Evolutionary conservation across 2,888 invertebrate species (phyloP), one percentile per base, ranked within the genome.

Genomic region (Arctia plantaginis): DNA sequence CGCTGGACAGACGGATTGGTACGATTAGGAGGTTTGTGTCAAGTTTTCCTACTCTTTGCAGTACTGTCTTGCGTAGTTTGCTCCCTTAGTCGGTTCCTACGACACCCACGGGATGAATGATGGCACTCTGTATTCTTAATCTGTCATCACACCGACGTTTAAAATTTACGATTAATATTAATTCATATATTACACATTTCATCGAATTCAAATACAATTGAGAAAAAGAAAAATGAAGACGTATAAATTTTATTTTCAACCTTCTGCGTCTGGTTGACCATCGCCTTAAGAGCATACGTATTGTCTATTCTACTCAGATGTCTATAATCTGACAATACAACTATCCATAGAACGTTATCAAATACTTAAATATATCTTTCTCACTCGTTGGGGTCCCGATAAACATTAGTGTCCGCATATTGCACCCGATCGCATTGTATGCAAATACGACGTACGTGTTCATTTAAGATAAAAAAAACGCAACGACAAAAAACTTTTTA

Each of bases 401-500:
- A 74, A 82, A 87, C 89, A 92, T 93, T 93, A 92, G 93, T 91
- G 86, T 72, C 84, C 85, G 90, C 94, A 93, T 94, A 94, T 93
- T 93, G 94, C 94, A 93, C 93, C 91, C 89, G 85, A 73, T 68
- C 77, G 90, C 92, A 95, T 95, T 95, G 95, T 95, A 95, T 95
- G 95, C 95, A 93, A 95, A 95, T 94, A 81, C 75, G 74, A 67
- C 81, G 88, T 88, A 93, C 94, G 93, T 95, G 95, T 94, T 91
- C 92, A 92, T 93, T 93, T 92, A 83, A 76, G 86, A 91, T 86
- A 88, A 91, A 91, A n/a, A 92, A 91, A 90, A 88, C 82, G 83
- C 84, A 81, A 85, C 80, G 82, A 85, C 68, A 77, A 75, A 75
- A 81, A 79, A 82, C n/a, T 35, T 69, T 72, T 39, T 79, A 87